Conservation (phyloP, 2,113 vertebrate genomes). For the western clawed frog (Xenopus tropicalis) region UCB_Xtro_10.0 CM004448.2:93737501-93738000, state of each 20-base stretch:
- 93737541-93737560: too few relatives aligned
- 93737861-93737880: too few relatives aligned
- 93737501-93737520: too few relatives aligned
- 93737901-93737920: too few relatives aligned
- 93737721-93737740: constrained; percentile 62
- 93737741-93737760: constrained; percentile 54
- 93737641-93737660: constrained; percentile 31
- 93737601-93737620: constrained; percentile 8
- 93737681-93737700: constrained; percentile 34
- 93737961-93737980: too few relatives aligned
- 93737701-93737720: constrained; percentile 45
- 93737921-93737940: too few relatives aligned
- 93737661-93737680: constrained; percentile 48
- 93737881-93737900: too few relatives aligned
- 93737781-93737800: constrained; percentile 60
- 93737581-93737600: not conserved
- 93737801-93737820: constrained; percentile 54
- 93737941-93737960: too few relatives aligned
- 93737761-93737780: constrained; percentile 50
- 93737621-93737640: constrained; percentile 44
- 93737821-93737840: constrained; percentile 54
- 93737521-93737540: too few relatives aligned
- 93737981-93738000: too few relatives aligned
- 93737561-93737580: too few relatives aligned
- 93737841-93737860: too few relatives aligned